phyloP scores from a whole-genome alignment of 2,888 invertebrate genomes.

The Drosophila diplacantha region DNA sequence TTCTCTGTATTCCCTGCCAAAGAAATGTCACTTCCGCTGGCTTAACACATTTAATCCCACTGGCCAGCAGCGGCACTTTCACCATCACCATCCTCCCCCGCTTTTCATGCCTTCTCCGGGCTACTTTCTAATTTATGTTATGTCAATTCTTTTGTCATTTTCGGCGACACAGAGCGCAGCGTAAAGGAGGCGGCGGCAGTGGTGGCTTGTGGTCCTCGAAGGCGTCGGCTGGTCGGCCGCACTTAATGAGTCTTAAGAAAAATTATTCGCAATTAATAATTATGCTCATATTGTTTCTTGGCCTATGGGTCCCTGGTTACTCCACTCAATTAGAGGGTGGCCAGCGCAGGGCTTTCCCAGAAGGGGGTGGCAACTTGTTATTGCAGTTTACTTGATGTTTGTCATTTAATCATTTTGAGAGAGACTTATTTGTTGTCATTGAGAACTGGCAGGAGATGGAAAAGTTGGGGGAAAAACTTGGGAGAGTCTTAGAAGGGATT shows the following conservation, averaged over 20 bases:
- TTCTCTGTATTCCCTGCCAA: slow-evolving; percentile 15
- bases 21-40: slow-evolving; percentile 71
- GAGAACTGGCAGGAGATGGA: background rate
- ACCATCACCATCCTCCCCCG: slow-evolving; percentile 14
- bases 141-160: slow-evolving; percentile 73
- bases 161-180: slow-evolving; percentile 19
- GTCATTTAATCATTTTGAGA: slow-evolving; percentile 67
- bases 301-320: slow-evolving; percentile 27
- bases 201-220: slow-evolving; percentile 34
- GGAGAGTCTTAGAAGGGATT: background rate
- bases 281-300: slow-evolving; percentile 68
- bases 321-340: slow-evolving; percentile 34
- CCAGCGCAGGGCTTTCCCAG: background rate
- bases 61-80: slow-evolving; percentile 41
- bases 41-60: slow-evolving; percentile 70
- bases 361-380: slow-evolving; percentile 53
- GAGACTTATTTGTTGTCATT: slow-evolving; percentile 66
- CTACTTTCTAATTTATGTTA: slow-evolving; percentile 73
- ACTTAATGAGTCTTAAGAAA: slow-evolving; percentile 72
- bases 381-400: slow-evolving; percentile 72
- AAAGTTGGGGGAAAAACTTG: background rate
- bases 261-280: slow-evolving; percentile 72
- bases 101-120: slow-evolving; percentile 11
- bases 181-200: slow-evolving; percentile 14
- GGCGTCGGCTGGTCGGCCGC: slow-evolving; percentile 66